A percentile compares a stretch with the other conserved stretches of the same genome.
Conservation (phyloP, 1,140 invertebrate genomes). For the Aphis craccivora region DNA sequence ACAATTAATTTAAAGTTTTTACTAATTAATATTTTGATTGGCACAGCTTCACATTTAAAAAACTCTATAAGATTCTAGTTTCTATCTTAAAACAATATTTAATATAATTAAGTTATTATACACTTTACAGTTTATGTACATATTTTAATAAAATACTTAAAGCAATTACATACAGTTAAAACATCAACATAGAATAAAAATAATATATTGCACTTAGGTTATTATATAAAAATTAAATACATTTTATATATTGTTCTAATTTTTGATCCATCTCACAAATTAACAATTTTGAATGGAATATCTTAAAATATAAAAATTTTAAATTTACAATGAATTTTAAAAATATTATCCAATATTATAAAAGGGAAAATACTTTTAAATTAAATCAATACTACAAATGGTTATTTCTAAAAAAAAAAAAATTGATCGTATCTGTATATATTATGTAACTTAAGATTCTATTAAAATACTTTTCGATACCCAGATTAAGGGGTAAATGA, state of each 20-base stretch:
- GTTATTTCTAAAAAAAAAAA: not conserved
- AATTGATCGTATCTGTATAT: not conserved
- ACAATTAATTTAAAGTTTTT: not conserved
- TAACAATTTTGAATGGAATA: not conserved
- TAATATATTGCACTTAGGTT: not conserved
- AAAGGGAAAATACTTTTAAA: not conserved
- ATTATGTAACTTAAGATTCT: not conserved
- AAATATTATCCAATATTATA: not conserved
- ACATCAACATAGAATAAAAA: not conserved
- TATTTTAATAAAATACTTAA: not conserved
- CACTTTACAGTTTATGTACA: constrained; percentile 2
- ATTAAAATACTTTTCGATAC: not conserved
- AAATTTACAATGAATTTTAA: not conserved
- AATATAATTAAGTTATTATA: constrained; percentile 6
- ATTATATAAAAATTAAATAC: not conserved
- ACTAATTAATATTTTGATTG: not conserved
- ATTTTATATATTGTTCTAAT: not conserved
- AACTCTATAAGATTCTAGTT: not conserved
- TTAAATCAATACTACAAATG: not conserved
- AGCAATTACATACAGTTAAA: not conserved
- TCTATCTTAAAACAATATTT: constrained; percentile 2
- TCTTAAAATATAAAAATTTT: not conserved
- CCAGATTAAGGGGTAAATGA: not conserved
- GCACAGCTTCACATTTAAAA: not conserved
- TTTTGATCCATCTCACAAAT: not conserved